Evolutionary conservation across 2,113 vertebrate species (phyloP).

Genomic region (Podarcis cretensis): DNA sequence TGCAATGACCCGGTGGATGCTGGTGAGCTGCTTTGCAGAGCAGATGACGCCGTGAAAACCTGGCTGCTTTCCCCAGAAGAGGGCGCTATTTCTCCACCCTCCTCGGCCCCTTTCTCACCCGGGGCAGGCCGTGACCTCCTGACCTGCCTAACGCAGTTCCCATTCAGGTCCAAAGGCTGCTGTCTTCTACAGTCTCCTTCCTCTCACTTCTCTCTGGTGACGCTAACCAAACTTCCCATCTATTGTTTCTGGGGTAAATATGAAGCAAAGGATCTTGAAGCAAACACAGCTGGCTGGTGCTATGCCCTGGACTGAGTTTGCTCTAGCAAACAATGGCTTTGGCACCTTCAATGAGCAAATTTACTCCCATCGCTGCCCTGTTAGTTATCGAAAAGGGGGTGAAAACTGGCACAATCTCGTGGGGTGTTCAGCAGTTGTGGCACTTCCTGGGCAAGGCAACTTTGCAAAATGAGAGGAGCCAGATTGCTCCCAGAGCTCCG

Average conservation of each 20-base stretch:
- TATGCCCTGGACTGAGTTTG: background rate
- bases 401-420: background rate
- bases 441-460: background rate
- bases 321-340: background rate
- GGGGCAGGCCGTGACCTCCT: rapidly evolving
- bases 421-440: background rate
- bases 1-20: background rate
- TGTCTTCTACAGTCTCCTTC: constrained; percentile 31
- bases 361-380: background rate
- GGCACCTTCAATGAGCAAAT: background rate
- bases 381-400: background rate
- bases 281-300: background rate
- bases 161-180: rapidly evolving
- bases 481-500: background rate
- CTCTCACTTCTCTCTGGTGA: constrained; percentile 34
- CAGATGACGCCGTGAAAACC: background rate
- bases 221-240: constrained; percentile 20
- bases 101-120: rapidly evolving
- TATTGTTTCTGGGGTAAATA: constrained; percentile 52
- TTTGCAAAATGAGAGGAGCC: background rate
- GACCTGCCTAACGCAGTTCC: background rate
- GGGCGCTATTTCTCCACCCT: background rate
- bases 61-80: background rate
- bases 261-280: background rate
- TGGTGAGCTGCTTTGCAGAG: background rate